Conservation (phyloP, 2,888 invertebrate genomes). For the Campaea margaritaria region DNA sequence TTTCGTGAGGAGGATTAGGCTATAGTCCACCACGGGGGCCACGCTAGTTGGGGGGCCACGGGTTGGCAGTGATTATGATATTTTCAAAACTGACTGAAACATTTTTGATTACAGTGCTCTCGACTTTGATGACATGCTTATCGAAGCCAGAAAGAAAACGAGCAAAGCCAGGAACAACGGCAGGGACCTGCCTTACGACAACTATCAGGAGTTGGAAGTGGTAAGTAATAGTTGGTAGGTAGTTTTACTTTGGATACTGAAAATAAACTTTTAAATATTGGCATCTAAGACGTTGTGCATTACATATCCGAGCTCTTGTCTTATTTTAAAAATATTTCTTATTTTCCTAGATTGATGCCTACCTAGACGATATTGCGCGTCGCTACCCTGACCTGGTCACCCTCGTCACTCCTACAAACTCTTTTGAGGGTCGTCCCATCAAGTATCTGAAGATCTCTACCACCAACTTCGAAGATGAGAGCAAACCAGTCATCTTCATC, state of each 20-base stretch:
- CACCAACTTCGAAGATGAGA: conserved; percentile 67
- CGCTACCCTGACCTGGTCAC: conserved; percentile 77
- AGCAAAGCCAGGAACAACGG: conserved; percentile 48
- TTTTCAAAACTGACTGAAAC: neutral
- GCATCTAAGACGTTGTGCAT: too few species aligned
- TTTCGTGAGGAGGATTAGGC: too few species aligned
- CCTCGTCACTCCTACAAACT: conserved; percentile 79
- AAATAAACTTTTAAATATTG: too few species aligned
- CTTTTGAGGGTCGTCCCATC: conserved; percentile 84
- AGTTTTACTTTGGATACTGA: too few species aligned
- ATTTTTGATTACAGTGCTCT: conserved; percentile 56
- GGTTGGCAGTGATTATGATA: neutral
- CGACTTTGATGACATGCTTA: conserved; percentile 61
- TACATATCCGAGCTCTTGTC: too few species aligned
- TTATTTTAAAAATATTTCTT: conserved; percentile 6
- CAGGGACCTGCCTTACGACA: conserved; percentile 68
- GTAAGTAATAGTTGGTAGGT: conserved; percentile 52
- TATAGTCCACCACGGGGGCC: too few species aligned
- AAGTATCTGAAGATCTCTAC: conserved; percentile 86
- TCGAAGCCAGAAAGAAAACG: conserved; percentile 51
- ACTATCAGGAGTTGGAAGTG: conserved; percentile 65
- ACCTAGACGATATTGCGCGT: conserved; percentile 70
- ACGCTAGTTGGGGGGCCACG: too few species aligned
- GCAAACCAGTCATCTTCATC: conserved; percentile 85
- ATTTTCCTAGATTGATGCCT: conserved; percentile 58